Evolutionary conservation across 2,797 vertebrate genomes (phyloP), one percentile per base, ranked within the genome.

Genomic region (Hippocampus kuda): DNA sequence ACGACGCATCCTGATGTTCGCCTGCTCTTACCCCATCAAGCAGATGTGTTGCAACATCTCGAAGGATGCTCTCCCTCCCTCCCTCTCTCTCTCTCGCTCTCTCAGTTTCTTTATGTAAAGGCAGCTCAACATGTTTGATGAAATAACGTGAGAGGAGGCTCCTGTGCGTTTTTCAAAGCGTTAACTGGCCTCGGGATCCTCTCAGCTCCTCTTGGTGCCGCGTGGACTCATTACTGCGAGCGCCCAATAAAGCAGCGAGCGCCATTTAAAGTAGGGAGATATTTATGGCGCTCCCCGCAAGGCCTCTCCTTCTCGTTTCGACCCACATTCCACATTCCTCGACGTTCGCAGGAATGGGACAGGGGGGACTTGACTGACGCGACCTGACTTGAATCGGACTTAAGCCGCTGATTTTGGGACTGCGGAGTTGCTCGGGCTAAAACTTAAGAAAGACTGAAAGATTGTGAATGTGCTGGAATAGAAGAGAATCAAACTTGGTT

Each of bases 261-360:
- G 69, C 77, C 79, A 78, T 85, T 84, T 84, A 81, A 86, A 84
- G 70, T 70, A 61, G 72, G 13, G 66, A 74, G 81, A 86, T 85
- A 85, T 88, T 85, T 87, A 86, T 79, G 80, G 79, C 66, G 1
- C 70, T 76, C 75, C 78, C 80, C 74, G 56, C 77, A 75, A 83
- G 82, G 79, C 77, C 78, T 83, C 27, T 48, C 76, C 79, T 82
- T 78, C 84, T 85, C 69, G 53, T 34, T 69, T 72, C 65, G 84
- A 84, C 84, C 82, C 85, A 84, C 80, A 81, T 79, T 76, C 75
- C 68, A 66, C 66, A 65, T 83, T 82, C 71, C 72, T 83, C 54
- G 22, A 68, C 62, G 73, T 73, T 63, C 85, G 81, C 79, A 57
- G 72, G 64, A 75, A 16, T 65, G 62, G 24, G 56, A 34, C 34